Evolutionary conservation across 2,888 invertebrate species (phyloP), one percentile per base, ranked within the genome.

Genomic region (Drosophila robusta): DNA sequence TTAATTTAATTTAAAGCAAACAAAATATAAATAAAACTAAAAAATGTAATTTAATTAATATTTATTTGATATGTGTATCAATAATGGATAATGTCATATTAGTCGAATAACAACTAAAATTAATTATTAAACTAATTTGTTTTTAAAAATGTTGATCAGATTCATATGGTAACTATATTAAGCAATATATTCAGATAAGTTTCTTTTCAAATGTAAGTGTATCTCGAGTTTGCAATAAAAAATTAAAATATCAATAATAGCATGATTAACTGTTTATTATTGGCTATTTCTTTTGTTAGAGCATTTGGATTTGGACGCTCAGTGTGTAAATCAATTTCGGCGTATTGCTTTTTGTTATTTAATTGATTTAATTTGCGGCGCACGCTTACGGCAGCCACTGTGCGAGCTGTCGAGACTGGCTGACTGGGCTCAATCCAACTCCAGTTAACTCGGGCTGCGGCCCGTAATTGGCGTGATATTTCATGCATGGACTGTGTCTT

Each of bases 351-450:
- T 77, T 74, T 61, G 61, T 69, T 68, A 75, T 73, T 78, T 75
- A 85, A 86, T 83, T 84, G 84, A 80, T 74, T 81, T 75, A 86
- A 86, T 81, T 84, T 75, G 75, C 55, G 78, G 79, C 75, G 81
- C 68, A 75, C 75, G 75, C 61, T 72, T 75, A 12, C 56, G 68
- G 70, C 80, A 72, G 79, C 67, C 83, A 80, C 80, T 80, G 77
- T 75, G 57, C 52, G 26, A 50, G 46, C 26, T 32, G 34, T 38
- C 38, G 29, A 4, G n/a, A 14, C 24, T 42, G 41, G 29, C 51
- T 52, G 11, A 34, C 11, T 42, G 6, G 41, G 60, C 49, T 52
- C 38, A 41, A 34, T 34, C 34, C 12, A 49, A 24, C 29, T 41
- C 55, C 11, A 18, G n/a, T 51, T 12, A 46, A 42, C 26, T 22